Percentiles rank a stretch among this genome's conserved stretches.
phyloP scores from a whole-genome alignment of 2,113 vertebrate species.

The Eretmochelys imbricata region DNA sequence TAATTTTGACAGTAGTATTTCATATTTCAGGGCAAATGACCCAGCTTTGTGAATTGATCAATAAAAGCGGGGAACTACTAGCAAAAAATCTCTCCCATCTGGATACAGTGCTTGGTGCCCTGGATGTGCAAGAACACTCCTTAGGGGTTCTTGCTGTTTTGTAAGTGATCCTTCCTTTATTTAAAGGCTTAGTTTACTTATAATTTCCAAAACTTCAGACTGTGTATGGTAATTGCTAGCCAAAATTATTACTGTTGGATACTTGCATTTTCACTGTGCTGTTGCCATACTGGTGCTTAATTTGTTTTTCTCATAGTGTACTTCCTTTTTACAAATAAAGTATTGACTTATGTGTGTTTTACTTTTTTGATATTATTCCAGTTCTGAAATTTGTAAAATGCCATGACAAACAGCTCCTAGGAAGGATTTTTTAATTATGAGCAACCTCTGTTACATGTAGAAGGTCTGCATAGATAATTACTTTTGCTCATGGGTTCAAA shows the following conservation, averaged over 20 bases:
- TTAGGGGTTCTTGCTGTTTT: slow-evolving; percentile 96
- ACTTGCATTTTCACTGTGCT: neutral
- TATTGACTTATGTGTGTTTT: neutral
- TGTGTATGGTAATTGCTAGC: neutral
- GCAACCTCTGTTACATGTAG: neutral
- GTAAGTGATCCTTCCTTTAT: slow-evolving; percentile 81
- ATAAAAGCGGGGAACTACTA: slow-evolving; percentile 98
- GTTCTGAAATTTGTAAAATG: neutral
- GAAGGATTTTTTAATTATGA: neutral
- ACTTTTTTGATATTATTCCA: neutral
- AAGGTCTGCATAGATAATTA: neutral
- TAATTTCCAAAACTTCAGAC: neutral
- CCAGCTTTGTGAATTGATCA: slow-evolving; percentile 98
- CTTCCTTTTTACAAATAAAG: neutral
- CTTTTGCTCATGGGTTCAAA: neutral
- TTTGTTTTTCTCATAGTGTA: neutral
- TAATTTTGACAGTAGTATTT: neutral
- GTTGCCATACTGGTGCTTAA: neutral
- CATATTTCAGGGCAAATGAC: slow-evolving; percentile 96
- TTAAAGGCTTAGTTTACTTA: neutral
- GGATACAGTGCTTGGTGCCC: slow-evolving; percentile 97
- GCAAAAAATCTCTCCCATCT: slow-evolving; percentile 98
- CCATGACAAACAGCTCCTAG: neutral
- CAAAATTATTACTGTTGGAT: neutral
- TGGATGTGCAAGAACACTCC: slow-evolving; percentile 98